These are phyloP conservation scores for Rhorus exstirpatorius DNA, from an alignment of 2,888 invertebrate species.

Conservation along the genomic window DNA sequence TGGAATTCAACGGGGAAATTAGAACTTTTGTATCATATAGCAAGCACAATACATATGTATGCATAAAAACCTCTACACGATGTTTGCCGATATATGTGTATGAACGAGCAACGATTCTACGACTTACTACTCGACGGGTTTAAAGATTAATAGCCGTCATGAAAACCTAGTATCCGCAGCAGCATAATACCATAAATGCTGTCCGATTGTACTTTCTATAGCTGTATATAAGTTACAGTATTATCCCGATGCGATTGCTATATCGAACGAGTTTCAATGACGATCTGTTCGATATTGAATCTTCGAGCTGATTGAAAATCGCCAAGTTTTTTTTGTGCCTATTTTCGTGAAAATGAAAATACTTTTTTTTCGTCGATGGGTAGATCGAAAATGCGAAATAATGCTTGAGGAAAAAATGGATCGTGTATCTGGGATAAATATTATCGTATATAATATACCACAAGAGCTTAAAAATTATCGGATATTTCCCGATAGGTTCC, in stretches of 20 bases:
- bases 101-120: conserved; percentile 41
- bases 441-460: no score
- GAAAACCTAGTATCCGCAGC: conserved; percentile 61
- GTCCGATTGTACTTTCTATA: conserved; percentile 41
- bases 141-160: conserved; percentile 65
- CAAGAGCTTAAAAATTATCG: no score
- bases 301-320: conserved; percentile 42
- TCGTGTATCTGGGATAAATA: no score
- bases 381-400: not conserved
- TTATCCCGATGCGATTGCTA: conserved; percentile 30
- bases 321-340: not conserved
- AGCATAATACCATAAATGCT: conserved; percentile 41
- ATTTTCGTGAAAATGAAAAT: conserved; percentile 3
- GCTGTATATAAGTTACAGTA: conserved; percentile 24
- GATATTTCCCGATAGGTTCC: no score
- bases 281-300: conserved; percentile 59
- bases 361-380: not conserved
- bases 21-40: conserved; percentile 67
- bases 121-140: conserved; percentile 61
- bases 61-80: conserved; percentile 10
- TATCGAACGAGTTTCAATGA: conserved; percentile 49
- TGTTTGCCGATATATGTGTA: conserved; percentile 37
- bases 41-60: conserved; percentile 33
- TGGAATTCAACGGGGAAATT: conserved; percentile 66
- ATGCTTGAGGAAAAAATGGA: not conserved